Percentiles rank a stretch among this genome's conserved stretches.
Evolutionary conservation across 2,113 vertebrate species (phyloP).

Genomic region (Solenodon paradoxus): DNA sequence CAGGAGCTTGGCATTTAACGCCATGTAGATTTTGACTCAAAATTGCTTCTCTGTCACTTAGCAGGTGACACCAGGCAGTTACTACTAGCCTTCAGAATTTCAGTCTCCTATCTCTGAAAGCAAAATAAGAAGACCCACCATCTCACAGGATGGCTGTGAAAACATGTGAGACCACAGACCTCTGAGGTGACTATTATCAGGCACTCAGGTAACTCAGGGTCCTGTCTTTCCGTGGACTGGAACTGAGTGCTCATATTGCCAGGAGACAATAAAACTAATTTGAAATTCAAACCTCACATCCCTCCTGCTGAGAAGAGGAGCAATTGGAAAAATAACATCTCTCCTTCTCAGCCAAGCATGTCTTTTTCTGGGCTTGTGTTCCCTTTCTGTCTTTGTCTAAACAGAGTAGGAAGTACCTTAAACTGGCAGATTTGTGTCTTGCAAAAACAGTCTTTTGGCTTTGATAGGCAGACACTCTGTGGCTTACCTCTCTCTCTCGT

Average conservation of each 20-base stretch:
- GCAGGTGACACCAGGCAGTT: background rate
- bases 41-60: background rate
- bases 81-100: background rate
- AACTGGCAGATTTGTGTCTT: background rate
- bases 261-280: constrained; percentile 37
- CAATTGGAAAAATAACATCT: constrained; percentile 7
- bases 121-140: background rate
- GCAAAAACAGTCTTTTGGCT: background rate
- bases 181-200: background rate
- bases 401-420: background rate
- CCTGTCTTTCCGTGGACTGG: background rate
- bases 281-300: constrained; percentile 25
- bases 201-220: background rate
- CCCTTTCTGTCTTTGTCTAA: background rate
- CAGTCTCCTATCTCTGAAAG: background rate
- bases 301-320: background rate
- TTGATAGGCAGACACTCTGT: background rate
- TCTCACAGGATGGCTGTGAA: background rate
- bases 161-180: background rate
- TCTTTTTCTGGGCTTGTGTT: background rate
- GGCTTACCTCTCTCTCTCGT: background rate
- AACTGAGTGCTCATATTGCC: background rate
- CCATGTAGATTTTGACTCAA: background rate
- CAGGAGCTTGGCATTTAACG: background rate
- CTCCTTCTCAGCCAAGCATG: background rate